A percentile compares a stretch with the other conserved stretches of the same genome.
These are phyloP conservation scores for Sceliomorpha sp. DNA, from an alignment of 2,888 invertebrate species.

Conservation along the genomic window DNA sequence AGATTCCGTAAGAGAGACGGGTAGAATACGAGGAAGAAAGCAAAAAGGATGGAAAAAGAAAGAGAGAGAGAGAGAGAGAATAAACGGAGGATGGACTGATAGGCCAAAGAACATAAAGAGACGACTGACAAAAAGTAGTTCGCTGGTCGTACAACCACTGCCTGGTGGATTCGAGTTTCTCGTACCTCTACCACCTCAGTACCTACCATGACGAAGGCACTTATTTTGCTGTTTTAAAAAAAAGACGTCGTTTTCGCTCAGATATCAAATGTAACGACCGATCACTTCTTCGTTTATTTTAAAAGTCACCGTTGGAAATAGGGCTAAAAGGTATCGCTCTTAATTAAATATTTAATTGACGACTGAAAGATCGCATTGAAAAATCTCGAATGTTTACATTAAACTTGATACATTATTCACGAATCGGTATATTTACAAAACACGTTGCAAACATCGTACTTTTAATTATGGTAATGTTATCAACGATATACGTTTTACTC, in stretches of 20 bases:
- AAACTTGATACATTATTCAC: no score
- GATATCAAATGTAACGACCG: slow-evolving; percentile 47
- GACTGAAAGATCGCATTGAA: no score
- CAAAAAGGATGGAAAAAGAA: slow-evolving; percentile 16
- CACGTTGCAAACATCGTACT: no score
- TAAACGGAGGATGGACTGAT: slow-evolving; percentile 38
- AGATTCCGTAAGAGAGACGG: slow-evolving; percentile 40
- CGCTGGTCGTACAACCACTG: slow-evolving; percentile 66
- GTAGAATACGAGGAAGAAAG: slow-evolving; percentile 20
- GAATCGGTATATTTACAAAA: no score
- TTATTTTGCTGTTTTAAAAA: slow-evolving; percentile 53
- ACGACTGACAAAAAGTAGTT: slow-evolving; percentile 75
- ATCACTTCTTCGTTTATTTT: slow-evolving; percentile 50
- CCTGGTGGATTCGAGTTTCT: slow-evolving; percentile 58
- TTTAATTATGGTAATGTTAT: no score
- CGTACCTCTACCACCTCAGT: slow-evolving; percentile 46
- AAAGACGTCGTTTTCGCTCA: slow-evolving; percentile 43
- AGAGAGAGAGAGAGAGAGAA: slow-evolving; percentile 26
- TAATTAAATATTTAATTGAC: no score
- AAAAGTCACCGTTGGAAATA: slow-evolving; percentile 4
- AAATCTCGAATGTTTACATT: no score
- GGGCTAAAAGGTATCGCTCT: no score
- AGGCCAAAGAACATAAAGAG: slow-evolving; percentile 61
- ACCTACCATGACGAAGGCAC: slow-evolving; percentile 55
- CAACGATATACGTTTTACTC: no score